A percentile compares a stretch with the other conserved stretches of the same genome.
phyloP scores from a whole-genome alignment of 2,113 vertebrate genomes.

The Arizona elegans region DNA sequence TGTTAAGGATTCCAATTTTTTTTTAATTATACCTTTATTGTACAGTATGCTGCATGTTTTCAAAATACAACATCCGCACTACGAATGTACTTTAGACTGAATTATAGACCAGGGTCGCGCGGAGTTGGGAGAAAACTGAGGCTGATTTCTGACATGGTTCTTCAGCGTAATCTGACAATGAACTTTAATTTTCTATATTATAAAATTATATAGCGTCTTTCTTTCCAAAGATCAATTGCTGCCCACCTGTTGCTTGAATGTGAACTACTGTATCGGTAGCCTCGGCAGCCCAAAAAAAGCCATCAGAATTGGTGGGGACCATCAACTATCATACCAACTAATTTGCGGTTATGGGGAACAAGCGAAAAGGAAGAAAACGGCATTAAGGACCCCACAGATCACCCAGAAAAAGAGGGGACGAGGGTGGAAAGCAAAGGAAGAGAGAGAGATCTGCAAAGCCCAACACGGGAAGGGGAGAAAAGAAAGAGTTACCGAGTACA shows the following conservation, averaged over 20 bases:
- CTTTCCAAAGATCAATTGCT: background rate
- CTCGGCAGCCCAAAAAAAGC: accelerated
- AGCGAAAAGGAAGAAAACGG: background rate
- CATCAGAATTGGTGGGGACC: background rate
- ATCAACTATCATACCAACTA: background rate
- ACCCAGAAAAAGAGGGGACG: background rate
- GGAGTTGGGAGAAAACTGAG: background rate
- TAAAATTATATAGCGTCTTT: background rate
- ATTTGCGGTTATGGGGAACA: background rate
- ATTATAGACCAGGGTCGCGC: background rate
- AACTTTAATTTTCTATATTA: background rate
- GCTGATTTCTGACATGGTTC: background rate
- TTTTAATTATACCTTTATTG: background rate
- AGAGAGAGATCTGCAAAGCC: background rate
- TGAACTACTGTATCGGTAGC: background rate
- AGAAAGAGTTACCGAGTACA: background rate
- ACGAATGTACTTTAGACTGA: background rate
- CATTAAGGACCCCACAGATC: background rate
- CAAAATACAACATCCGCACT: background rate
- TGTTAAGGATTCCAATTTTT: background rate
- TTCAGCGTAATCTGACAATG: background rate
- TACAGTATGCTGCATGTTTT: background rate
- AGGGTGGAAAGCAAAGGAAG: background rate
- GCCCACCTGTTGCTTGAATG: background rate
- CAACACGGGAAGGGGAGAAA: background rate